Base-by-base conservation (phyloP, 92 coral and sea anemone genomes). In the Muricea muricata region DNA sequence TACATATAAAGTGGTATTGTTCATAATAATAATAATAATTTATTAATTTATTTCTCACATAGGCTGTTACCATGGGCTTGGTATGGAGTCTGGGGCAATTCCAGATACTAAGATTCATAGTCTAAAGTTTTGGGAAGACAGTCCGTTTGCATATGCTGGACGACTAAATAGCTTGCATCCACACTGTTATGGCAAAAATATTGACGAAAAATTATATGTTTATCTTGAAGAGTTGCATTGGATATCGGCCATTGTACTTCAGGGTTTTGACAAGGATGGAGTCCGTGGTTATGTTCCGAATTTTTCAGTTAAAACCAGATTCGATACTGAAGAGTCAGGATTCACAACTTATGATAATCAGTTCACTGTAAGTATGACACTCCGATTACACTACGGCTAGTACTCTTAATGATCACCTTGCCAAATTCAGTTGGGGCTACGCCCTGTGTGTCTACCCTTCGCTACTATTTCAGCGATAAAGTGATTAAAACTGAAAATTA, bases 51-150 rank as follows among this genome's bases (percentile, higher is more conserved):
- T 31, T 17, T 33, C 17, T 14, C 35, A 0, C 3, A 7, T 18
- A 68, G 75, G 35, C n/a, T 68, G 46, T 41, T 34, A 32, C 26
- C 75, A 68, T 30, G 75, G 75, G 0, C 21, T 68, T 4, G 75
- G 75, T 1, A 26, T 68, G 37, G 75, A 68, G 37, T 68, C 75
- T 25, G 75, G 75, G 7, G 75, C 45, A 33, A 68, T 68, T 31
- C 42, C 28, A 3, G 75, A 68, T 30, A 50, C 17, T 3, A 6
- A 0, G 18, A 33, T 68, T 1, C 35, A 8, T 13, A 25, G 41
- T 15, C 1, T 6, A 2, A 10, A 17, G 1, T 33, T 0, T 50
- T 9, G 20, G 9, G 1, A 8, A 12, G 1, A 7, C 40, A 37
- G 3, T 13, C 7, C 1, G 5, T 6, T 31, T 20, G 40, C 48